A percentile compares a stretch with the other conserved stretches of the same genome.
Evolutionary conservation across 2,113 vertebrate genomes (phyloP).

Genomic region (Rallus limicola): DNA sequence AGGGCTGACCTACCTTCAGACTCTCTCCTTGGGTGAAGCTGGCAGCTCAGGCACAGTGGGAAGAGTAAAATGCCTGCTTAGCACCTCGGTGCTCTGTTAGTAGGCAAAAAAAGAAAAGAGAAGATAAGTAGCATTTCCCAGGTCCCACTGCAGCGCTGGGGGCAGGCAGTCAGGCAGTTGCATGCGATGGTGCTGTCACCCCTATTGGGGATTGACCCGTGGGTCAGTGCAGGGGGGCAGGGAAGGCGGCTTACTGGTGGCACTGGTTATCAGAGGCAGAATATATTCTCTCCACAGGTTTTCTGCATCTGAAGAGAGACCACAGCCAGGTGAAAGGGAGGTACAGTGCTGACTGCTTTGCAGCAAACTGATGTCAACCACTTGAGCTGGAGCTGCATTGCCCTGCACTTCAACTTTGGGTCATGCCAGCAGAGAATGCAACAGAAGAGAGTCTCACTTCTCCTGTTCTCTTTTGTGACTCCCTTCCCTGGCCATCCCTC

Average conservation of each 20-base stretch:
- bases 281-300: neutral
- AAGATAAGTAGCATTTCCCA: neutral
- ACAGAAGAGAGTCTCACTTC: neutral
- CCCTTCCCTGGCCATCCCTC: neutral
- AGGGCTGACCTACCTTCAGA: neutral
- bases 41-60: neutral
- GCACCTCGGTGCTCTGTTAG: neutral
- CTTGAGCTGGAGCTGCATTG: neutral
- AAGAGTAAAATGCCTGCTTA: neutral
- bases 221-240: neutral
- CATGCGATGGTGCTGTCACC: neutral
- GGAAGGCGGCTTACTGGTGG: neutral
- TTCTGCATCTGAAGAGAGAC: neutral
- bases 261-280: neutral
- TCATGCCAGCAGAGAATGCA: neutral
- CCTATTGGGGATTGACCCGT: fast-evolving
- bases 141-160: neutral
- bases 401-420: neutral
- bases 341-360: neutral
- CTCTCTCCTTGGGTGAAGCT: neutral
- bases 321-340: neutral
- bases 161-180: neutral
- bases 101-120: neutral
- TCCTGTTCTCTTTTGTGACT: neutral
- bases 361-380: neutral